phyloP scores from a whole-genome alignment of 1,140 invertebrate genomes.

The Platorchestia sp. region DNA sequence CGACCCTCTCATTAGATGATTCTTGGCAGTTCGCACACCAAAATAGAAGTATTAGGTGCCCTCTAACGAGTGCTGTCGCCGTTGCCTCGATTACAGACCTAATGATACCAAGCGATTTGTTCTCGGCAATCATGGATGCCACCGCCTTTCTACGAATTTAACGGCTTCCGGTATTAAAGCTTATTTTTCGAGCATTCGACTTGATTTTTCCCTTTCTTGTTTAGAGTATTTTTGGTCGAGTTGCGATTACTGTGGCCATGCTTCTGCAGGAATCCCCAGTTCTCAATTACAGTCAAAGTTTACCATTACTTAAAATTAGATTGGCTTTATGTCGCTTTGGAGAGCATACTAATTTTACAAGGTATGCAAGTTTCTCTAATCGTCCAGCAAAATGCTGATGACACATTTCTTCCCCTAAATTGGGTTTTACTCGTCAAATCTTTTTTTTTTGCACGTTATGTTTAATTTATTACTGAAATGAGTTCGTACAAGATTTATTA shows the following conservation, averaged over 20 bases:
- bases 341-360: neutral
- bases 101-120: conserved; percentile 44
- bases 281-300: neutral
- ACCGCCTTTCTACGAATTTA: conserved; percentile 54
- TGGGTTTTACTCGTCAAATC: neutral
- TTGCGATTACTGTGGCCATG: neutral
- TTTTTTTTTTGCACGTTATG: neutral
- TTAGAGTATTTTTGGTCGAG: conserved; percentile 1
- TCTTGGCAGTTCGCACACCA: neutral
- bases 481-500: neutral
- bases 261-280: neutral
- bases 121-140: conserved; percentile 27
- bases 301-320: neutral
- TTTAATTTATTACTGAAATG: neutral
- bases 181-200: neutral
- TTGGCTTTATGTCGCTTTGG: neutral
- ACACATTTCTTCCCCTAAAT: neutral
- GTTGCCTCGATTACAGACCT: conserved; percentile 5
- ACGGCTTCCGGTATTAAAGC: conserved; percentile 32
- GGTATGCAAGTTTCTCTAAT: neutral
- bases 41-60: conserved; percentile 32
- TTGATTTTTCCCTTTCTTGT: neutral
- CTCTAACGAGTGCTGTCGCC: conserved; percentile 31
- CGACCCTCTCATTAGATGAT: neutral
- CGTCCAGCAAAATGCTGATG: neutral